Evolutionary conservation across 2,113 vertebrate genomes (phyloP).

Genomic region (Phaethornis superciliosus): DNA sequence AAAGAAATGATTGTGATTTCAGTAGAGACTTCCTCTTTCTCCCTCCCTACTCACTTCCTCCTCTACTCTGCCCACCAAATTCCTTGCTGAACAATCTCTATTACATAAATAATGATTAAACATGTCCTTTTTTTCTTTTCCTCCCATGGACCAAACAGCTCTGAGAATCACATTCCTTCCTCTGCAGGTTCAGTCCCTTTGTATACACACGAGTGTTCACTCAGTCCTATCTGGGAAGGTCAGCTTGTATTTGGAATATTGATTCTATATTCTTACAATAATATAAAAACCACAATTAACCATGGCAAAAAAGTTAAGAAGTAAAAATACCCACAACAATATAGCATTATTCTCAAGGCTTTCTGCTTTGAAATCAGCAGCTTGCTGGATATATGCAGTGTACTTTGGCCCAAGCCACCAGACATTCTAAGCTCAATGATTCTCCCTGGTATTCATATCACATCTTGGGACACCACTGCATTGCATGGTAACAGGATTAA

Average conservation of each 20-base stretch:
- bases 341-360: not conserved
- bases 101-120: not conserved
- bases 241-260: not conserved
- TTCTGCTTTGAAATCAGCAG: not conserved
- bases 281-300: not conserved
- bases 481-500: not conserved
- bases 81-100: not conserved
- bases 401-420: not conserved
- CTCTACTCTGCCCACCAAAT: not conserved
- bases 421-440: not conserved
- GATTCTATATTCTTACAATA: not conserved
- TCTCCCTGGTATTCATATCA: not conserved
- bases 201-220: not conserved
- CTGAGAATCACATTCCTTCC: not conserved
- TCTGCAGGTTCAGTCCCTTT: fast-evolving
- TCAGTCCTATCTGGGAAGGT: not conserved
- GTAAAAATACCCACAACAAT: not conserved
- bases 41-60: not conserved
- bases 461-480: not conserved
- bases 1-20: not conserved
- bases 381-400: not conserved
- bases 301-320: not conserved
- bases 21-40: not conserved
- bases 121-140: not conserved
- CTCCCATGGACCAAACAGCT: not conserved